Evolutionary conservation across 2,113 vertebrate genomes (phyloP), one percentile per base, ranked within the genome.

Genomic region (Lycaon pictus): DNA sequence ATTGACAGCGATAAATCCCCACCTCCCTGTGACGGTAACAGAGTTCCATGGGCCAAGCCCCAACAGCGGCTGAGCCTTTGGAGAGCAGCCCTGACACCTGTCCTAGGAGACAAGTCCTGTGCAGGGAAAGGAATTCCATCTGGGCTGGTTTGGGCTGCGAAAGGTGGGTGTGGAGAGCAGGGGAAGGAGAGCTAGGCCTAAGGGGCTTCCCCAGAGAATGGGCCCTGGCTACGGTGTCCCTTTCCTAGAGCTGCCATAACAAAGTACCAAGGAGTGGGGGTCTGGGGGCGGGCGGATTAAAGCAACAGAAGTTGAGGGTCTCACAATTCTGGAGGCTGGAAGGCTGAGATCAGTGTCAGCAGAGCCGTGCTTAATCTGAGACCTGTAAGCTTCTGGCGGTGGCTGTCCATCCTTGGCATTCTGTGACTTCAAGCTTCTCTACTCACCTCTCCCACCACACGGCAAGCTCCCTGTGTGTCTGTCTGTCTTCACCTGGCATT

Each of bases 141-240:
- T 60, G 29, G 11, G 56, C 5, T 15, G 12, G 27, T 62, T 10
- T 32, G 10, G 9, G 16, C 32, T 37, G 43, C 37, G 20, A 3
- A 77, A 37, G 22, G 12, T 8, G 53, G 19, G 23, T 25, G 69
- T 51, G 25, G 65, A 58, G 69, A 81, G 63, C 20, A 51, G 7
- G 62, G 17, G 22, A 65, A 5, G 7, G 43, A 43, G 19, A 74
- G 10, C 9, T 17, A 37, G 67, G 27, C 23, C 1, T 2, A 22
- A 5, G 12, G 35, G 19, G 5, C 37, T 37, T 9, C 58, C 37
- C 19, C 16, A 35, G n/a, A 84, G 58, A 85, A 55, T 17, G 20
- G 22, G 5, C 27, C 2, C 0, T 19, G 80, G 65, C 74, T 29
- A 10, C 35, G 20, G 1, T 5, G 0, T 67, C 12, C 11, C 6